Conservation (phyloP, 2,113 vertebrate genomes). For the Mastomys natalensis region DNA sequence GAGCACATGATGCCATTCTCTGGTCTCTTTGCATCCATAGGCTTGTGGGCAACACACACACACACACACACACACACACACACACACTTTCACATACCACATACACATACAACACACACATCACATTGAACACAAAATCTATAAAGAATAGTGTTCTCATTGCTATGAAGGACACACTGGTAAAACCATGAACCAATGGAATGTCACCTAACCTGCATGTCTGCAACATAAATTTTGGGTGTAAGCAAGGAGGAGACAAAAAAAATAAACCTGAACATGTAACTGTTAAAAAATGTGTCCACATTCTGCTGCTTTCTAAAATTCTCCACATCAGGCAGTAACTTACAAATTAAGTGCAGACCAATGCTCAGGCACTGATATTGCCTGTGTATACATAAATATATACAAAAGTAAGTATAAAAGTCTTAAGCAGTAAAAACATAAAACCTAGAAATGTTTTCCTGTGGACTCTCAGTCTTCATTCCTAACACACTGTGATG, state of each 20-base stretch:
- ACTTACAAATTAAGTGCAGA: not conserved
- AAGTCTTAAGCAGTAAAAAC: not conserved
- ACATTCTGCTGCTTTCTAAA: not conserved
- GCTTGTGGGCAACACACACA: too few species aligned
- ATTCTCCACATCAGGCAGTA: not conserved
- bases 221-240: not conserved
- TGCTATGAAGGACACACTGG: not conserved
- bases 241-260: not conserved
- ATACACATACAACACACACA: not conserved
- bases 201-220: not conserved
- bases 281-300: not conserved
- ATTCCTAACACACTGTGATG: not conserved
- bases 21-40: not conserved
- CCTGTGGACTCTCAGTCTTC: not conserved
- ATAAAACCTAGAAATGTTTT: not conserved
- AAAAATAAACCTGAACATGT: not conserved
- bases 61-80: not conserved
- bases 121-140: not conserved
- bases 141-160: not conserved
- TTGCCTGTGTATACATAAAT: not conserved
- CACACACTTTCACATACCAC: not conserved
- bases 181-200: not conserved
- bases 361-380: not conserved
- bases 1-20: not conserved
- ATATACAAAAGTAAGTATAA: not conserved